Conservation (phyloP, 1,140 invertebrate species). For the Drosophila quadrilineata region DNA sequence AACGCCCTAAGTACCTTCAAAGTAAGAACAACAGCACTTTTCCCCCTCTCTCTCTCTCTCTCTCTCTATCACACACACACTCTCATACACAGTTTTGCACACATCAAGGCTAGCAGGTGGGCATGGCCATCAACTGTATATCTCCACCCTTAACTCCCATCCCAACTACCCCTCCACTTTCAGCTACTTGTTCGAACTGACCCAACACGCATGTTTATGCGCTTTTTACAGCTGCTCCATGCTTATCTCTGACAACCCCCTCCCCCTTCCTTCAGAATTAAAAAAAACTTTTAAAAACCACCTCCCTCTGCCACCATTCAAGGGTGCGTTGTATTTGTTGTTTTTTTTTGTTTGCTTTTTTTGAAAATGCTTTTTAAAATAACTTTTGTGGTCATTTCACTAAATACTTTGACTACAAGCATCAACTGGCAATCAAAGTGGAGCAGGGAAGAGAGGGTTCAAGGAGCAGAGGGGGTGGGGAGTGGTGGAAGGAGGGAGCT, state of each 20-base stretch:
- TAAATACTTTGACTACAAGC: slow-evolving; percentile 47
- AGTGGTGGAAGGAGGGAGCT: slow-evolving; percentile 2
- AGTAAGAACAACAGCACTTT: slow-evolving; percentile 50
- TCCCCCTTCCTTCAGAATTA: no score
- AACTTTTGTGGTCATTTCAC: slow-evolving; percentile 75
- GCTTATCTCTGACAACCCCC: slow-evolving; percentile 57
- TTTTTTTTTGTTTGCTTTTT: slow-evolving; percentile 5
- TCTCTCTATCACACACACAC: slow-evolving; percentile 26
- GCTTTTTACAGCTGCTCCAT: slow-evolving; percentile 72
- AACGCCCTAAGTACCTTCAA: slow-evolving; percentile 72
- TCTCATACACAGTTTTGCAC: slow-evolving; percentile 48
- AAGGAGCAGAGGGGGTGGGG: not conserved
- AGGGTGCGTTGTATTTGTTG: not conserved
- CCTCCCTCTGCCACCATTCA: no score
- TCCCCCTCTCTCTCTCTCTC: no score
- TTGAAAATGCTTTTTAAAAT: slow-evolving; percentile 69
- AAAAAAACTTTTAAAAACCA: no score
- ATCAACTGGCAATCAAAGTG: not conserved
- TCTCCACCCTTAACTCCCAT: not conserved
- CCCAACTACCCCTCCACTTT: slow-evolving; percentile 10
- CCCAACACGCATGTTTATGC: slow-evolving; percentile 72
- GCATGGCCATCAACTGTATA: not conserved
- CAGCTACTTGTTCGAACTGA: slow-evolving; percentile 41
- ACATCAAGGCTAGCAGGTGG: slow-evolving; percentile 26
- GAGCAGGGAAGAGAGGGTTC: slow-evolving; percentile 9